Conservation (phyloP, 2,797 vertebrate genomes). For the Mormyrus hasselquistii region DNA sequence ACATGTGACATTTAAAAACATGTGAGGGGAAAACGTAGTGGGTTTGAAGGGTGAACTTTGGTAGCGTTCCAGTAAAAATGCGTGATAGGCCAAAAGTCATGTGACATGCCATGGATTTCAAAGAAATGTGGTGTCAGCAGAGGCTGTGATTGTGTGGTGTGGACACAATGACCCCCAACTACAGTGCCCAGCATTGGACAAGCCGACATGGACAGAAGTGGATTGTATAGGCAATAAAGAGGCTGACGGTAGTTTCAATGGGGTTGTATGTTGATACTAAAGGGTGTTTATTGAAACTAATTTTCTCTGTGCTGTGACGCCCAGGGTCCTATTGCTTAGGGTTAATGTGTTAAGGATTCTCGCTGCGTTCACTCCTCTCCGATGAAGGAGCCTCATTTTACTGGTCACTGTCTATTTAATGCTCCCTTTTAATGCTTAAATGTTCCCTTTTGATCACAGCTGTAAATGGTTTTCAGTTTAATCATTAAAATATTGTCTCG, state of each 20-base stretch:
- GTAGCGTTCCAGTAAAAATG: not conserved
- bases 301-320: not conserved
- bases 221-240: not conserved
- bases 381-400: not conserved
- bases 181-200: not conserved
- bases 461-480: not conserved
- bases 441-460: not conserved
- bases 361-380: not conserved
- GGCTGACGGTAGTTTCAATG: not conserved
- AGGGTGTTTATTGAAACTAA: not conserved
- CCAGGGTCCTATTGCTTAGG: not conserved
- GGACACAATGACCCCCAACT: not conserved
- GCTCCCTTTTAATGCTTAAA: not conserved
- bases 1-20: not conserved
- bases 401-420: not conserved
- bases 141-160: not conserved
- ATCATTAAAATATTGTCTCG: not conserved
- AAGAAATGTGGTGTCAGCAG: not conserved
- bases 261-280: not conserved
- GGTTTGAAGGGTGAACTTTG: not conserved
- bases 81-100: not conserved
- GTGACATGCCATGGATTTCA: not conserved
- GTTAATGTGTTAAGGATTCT: not conserved
- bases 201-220: not conserved
- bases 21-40: not conserved